Evolutionary conservation across 1,140 invertebrate genomes (phyloP), one percentile per base, ranked within the genome.

Genomic region (Penaeus vannamei): DNA sequence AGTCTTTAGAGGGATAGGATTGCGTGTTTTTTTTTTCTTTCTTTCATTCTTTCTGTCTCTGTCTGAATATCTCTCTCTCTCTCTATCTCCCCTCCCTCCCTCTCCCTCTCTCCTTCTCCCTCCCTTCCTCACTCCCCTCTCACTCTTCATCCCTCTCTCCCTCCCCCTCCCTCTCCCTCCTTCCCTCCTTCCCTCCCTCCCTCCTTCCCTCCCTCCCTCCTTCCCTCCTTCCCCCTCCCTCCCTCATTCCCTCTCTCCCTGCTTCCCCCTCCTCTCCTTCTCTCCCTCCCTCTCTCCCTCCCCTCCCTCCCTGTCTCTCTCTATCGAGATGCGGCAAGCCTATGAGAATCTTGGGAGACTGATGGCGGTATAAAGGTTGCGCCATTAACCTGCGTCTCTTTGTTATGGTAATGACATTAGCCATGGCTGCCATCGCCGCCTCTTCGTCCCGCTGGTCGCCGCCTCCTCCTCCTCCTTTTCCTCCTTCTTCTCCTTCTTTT

Each of bases 391-490:
- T 76, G 32, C 1, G 32, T 36, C n/a, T 14, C 17, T 19, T 53
- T n/a, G 46, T 23, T 42, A 76, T 76, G 72, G 72, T 76, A 76
- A 76, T 76, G 72, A 23, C 8, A 53, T 20, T 81, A 53, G 22
- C 12, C 14, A 46, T 36, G 32, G 79, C 46, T 26, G 32, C 46
- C n/a, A 26, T 81, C n/a, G 23, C 23, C 69, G 22, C 69, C 32
- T 26, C n/a, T 4, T 23, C 46, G 2, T 26, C n/a, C 32, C n/a
- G 17, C 29, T 46, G n/a, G 79, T n/a, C n/a, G 2, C n/a, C 8
- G 1, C 26, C 83, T n/a, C 46, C n/a, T 64, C 46, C 60, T 14
- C 29, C 22, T 23, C 22, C 14, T 19, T 64, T 1, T 10, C 81
- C 14, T 4, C 32, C 3, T n/a, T 60, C 42, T 53, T 17, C 12